phyloP scores from a whole-genome alignment of 2,797 vertebrate genomes.

The Sebastes jordani region DNA sequence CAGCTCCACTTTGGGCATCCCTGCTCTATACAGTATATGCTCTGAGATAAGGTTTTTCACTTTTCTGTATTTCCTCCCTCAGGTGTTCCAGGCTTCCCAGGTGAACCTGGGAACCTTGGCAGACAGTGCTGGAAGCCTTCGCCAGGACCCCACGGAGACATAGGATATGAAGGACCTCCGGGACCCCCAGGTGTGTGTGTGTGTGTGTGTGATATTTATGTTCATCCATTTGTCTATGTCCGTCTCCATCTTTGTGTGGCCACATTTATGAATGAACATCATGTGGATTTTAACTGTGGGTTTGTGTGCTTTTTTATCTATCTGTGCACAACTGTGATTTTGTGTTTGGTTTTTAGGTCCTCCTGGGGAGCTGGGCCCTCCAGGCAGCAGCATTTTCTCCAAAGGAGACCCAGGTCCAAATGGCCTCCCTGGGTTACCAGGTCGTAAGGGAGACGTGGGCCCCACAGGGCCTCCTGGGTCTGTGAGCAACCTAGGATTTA shows the following conservation, averaged over 20 bases:
- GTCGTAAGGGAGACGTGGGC: constrained; percentile 52
- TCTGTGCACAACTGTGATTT: background rate
- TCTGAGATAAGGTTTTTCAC: background rate
- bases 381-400: background rate
- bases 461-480: constrained; percentile 48
- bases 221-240: background rate
- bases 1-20: no score
- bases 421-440: constrained; percentile 55
- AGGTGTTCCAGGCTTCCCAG: constrained; percentile 56
- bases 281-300: background rate
- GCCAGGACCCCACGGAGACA: constrained; percentile 36
- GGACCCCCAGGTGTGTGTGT: constrained; percentile 57
- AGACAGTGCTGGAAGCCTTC: background rate
- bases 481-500: background rate
- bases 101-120: constrained; percentile 47
- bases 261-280: background rate
- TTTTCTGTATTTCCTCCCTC: background rate
- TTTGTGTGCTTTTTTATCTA: background rate
- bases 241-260: background rate
- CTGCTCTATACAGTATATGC: background rate
- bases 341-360: constrained; percentile 39
- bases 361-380: constrained; percentile 47
- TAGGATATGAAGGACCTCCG: constrained; percentile 51
- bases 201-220: constrained; percentile 11
- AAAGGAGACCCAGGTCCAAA: constrained; percentile 59